A percentile compares a stretch with the other conserved stretches of the same genome.
Conservation (phyloP, 2,888 invertebrate species). For the Blomia tropicalis region DNA sequence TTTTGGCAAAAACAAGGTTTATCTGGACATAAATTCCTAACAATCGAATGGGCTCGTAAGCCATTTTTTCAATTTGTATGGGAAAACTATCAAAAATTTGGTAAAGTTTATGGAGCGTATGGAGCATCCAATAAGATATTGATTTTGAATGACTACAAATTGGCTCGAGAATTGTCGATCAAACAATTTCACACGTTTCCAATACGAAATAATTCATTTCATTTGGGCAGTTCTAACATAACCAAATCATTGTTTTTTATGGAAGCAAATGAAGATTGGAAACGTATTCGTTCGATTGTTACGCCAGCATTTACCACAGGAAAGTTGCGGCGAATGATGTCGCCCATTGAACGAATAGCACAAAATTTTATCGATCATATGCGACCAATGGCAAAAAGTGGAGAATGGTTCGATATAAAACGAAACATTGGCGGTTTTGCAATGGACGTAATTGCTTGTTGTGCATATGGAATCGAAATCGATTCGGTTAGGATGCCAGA, state of each 20-base stretch:
- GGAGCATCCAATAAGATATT: neutral
- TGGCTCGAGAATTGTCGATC: constrained; percentile 14
- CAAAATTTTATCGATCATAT: neutral
- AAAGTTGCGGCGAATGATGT: constrained; percentile 20
- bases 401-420: constrained; percentile 11
- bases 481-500: constrained; percentile 18
- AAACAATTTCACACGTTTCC: constrained; percentile 21
- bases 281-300: constrained; percentile 17
- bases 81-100: neutral
- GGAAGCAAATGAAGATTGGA: constrained; percentile 20
- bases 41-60: neutral
- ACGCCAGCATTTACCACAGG: constrained; percentile 20
- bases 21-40: neutral
- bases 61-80: neutral
- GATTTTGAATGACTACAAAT: constrained; percentile 16
- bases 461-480: constrained; percentile 16
- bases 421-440: constrained; percentile 12
- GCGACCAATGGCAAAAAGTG: neutral
- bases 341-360: neutral
- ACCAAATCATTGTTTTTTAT: constrained; percentile 3
- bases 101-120: constrained; percentile 3
- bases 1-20: constrained; percentile 13
- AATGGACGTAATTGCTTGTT: constrained; percentile 19
- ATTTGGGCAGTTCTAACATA: neutral
- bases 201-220: neutral